Percentiles rank a stretch among this genome's conserved stretches.
phyloP scores from a whole-genome alignment of 64 coral and sea anemone species.

The Trachythela sp. region DNA sequence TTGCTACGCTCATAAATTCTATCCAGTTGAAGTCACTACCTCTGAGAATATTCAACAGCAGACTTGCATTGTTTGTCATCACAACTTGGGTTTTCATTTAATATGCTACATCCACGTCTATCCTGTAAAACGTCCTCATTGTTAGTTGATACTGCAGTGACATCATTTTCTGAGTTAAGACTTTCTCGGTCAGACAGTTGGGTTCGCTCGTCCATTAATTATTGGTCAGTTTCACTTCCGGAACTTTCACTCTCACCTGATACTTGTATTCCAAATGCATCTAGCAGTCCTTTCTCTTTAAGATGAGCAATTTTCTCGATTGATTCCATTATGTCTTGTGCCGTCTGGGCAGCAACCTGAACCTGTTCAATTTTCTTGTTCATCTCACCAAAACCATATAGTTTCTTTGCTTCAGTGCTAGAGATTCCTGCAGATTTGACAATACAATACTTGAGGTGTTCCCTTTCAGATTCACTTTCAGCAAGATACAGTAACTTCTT shows the following conservation, averaged over 20 bases:
- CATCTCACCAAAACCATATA: constrained; percentile 37
- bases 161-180: not conserved
- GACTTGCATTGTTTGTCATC: too few relatives aligned
- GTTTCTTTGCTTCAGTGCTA: constrained; percentile 17
- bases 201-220: not conserved
- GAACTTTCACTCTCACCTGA: constrained; percentile 23
- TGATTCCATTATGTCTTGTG: constrained; percentile 38
- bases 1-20: constrained; percentile 9
- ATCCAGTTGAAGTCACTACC: constrained; percentile 35
- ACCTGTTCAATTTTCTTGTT: constrained; percentile 26
- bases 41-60: constrained; percentile 23
- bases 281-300: constrained; percentile 44
- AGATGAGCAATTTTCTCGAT: constrained; percentile 39
- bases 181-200: not conserved
- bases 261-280: constrained; percentile 32
- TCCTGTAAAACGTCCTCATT: too few relatives aligned
- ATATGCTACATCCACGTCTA: too few relatives aligned
- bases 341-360: constrained; percentile 24
- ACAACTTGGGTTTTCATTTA: constrained; percentile 28
- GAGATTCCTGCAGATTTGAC: constrained; percentile 32
- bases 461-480: constrained; percentile 48
- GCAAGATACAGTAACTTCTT: constrained; percentile 43
- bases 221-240: constrained; percentile 33
- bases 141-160: not conserved
- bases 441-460: constrained; percentile 37